These are phyloP conservation scores for Rousettus leschenaultii DNA, from an alignment of 2,113 vertebrate genomes.

Conservation along the genomic window DNA sequence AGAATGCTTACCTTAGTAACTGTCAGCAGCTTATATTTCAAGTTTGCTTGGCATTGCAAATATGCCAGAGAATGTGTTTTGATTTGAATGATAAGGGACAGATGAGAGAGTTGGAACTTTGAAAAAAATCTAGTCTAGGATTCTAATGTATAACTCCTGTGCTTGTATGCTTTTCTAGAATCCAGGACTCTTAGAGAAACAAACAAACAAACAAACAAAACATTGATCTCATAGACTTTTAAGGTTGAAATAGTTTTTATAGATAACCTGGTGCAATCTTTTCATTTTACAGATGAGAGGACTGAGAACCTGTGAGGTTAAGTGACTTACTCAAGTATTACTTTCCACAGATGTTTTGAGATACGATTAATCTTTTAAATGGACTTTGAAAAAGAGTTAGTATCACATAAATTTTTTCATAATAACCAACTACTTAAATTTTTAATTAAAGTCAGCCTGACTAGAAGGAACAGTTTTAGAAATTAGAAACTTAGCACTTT, in stretches of 20 bases:
- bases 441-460: not conserved
- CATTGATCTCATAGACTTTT: not conserved
- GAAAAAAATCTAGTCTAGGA: not conserved
- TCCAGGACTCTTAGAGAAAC: not conserved
- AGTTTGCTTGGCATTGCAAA: not conserved
- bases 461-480: not conserved
- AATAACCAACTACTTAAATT: not conserved
- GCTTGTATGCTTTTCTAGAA: not conserved
- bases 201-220: not conserved
- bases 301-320: not conserved
- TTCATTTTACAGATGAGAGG: not conserved
- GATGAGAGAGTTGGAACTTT: not conserved
- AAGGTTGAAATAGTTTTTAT: not conserved
- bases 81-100: not conserved
- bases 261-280: not conserved
- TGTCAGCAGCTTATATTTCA: not conserved
- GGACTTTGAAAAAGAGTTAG: not conserved
- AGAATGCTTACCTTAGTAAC: not conserved
- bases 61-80: not conserved
- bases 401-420: not conserved
- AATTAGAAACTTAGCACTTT: not conserved
- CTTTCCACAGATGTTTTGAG: not conserved
- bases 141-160: not conserved
- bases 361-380: not conserved
- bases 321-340: not conserved